Conservation (phyloP, 1,140 invertebrate species). For the Brachionus calyciflorus region DNA sequence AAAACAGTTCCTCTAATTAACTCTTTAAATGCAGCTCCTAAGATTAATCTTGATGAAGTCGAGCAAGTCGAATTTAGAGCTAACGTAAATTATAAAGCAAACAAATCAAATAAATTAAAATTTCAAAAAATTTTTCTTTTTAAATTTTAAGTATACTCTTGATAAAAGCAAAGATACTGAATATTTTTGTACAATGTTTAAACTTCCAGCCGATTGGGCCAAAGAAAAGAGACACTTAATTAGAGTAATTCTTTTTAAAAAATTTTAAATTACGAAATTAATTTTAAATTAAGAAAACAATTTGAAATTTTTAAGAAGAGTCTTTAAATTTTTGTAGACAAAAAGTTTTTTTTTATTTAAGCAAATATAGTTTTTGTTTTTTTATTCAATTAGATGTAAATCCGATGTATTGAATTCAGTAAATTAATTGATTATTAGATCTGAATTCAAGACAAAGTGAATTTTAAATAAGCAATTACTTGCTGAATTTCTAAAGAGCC, state of each 20-base stretch:
- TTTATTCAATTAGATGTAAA: too few species aligned
- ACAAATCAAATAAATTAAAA: too few species aligned
- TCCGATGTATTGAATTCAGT: too few species aligned
- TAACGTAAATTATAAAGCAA: background rate
- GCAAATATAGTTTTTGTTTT: too few species aligned
- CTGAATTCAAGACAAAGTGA: too few species aligned
- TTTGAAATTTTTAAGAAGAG: too few species aligned
- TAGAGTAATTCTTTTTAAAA: constrained; percentile 1
- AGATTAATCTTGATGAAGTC: constrained; percentile 30
- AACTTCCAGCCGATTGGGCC: constrained; percentile 20
- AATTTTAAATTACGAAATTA: background rate
- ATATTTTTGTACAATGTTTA: constrained; percentile 34
- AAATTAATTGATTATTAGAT: too few species aligned
- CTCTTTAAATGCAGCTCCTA: background rate
- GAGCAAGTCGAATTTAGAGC: constrained; percentile 13
- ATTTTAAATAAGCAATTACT: too few species aligned
- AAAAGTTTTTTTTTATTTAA: too few species aligned
- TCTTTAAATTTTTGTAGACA: too few species aligned
- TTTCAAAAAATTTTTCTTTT: background rate
- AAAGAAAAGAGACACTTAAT: constrained; percentile 41
- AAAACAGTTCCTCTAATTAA: constrained; percentile 6
- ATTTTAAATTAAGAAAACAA: background rate
- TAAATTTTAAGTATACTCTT: constrained; percentile 1
- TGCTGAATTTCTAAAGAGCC: too few species aligned
- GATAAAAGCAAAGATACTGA: background rate